phyloP scores from a whole-genome alignment of 2,797 vertebrate species.

The Siniperca scherzeri region DNA sequence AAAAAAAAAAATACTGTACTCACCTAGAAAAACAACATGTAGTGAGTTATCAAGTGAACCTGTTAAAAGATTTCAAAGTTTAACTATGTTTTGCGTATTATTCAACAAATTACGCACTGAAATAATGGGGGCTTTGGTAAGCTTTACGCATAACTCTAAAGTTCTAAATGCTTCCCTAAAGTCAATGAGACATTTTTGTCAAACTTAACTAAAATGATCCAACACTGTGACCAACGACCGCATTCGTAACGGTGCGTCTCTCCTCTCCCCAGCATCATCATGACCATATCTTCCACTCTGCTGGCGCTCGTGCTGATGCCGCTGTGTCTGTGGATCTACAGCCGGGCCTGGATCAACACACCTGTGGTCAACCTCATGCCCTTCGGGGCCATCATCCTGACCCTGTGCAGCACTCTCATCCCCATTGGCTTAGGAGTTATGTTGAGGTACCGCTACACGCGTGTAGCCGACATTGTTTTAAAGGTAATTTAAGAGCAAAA shows the following conservation, averaged over 20 bases:
- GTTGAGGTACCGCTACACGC: constrained; percentile 90
- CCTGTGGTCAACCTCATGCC: constrained; percentile 93
- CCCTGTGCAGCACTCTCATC: constrained; percentile 95
- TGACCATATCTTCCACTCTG: constrained; percentile 96
- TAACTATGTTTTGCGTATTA: not conserved
- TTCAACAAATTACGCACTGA: constrained; percentile 15
- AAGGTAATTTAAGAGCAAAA: constrained; percentile 87
- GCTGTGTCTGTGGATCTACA: constrained; percentile 97
- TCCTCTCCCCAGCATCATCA: constrained; percentile 90
- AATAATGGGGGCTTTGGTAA: not conserved
- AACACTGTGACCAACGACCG: not conserved
- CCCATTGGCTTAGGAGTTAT: constrained; percentile 94
- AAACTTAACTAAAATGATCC: not conserved
- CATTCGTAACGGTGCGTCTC: not conserved
- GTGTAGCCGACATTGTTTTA: constrained; percentile 91
- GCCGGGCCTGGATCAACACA: constrained; percentile 96
- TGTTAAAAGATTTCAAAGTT: not conserved
- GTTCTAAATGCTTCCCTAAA: not conserved
- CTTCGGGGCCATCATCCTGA: constrained; percentile 94
- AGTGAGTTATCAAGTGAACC: not conserved
- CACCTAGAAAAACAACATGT: not conserved
- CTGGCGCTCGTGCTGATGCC: constrained; percentile 96
- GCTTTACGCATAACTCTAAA: constrained; percentile 25
- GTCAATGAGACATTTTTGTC: not conserved
- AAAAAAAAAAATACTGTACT: constrained; percentile 21